These are phyloP conservation scores for Enoplosus armatus DNA, from an alignment of 2,797 vertebrate species.

Conservation along the genomic window DNA sequence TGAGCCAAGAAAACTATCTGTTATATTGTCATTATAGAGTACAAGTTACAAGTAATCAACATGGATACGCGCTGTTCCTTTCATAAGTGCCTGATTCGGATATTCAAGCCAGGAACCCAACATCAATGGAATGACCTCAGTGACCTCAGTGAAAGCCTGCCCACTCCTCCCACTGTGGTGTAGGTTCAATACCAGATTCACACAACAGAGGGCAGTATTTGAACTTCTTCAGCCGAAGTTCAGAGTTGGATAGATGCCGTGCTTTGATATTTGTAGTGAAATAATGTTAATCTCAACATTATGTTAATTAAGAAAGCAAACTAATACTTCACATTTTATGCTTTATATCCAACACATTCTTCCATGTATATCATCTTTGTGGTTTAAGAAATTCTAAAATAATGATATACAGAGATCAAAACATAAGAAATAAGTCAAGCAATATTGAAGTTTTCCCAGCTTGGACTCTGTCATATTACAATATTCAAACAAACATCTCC, in stretches of 20 bases:
- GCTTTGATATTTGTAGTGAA: background rate
- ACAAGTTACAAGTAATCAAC: background rate
- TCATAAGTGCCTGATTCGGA: constrained; percentile 4
- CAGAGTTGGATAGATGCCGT: background rate
- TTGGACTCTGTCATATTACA: background rate
- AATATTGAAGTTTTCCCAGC: background rate
- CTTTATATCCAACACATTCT: too few species aligned
- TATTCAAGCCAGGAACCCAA: constrained; percentile 4
- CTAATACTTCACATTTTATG: too few species aligned
- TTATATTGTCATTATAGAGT: constrained; percentile 2
- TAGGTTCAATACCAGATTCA: constrained; percentile 25
- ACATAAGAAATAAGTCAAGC: background rate
- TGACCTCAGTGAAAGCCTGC: constrained; percentile 49
- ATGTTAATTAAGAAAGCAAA: background rate
- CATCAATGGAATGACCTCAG: constrained; percentile 54
- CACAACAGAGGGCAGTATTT: constrained; percentile 61
- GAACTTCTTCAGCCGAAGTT: background rate
- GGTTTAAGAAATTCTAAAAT: background rate
- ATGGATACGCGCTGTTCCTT: background rate
- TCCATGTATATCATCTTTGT: too few species aligned
- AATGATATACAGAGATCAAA: background rate
- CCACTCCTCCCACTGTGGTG: constrained; percentile 16
- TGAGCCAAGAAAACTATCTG: constrained; percentile 9
- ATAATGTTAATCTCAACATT: background rate
- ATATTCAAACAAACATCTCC: background rate